Evolutionary conservation across 2,797 vertebrate genomes (phyloP).

Genomic region (Brotula barbata): DNA sequence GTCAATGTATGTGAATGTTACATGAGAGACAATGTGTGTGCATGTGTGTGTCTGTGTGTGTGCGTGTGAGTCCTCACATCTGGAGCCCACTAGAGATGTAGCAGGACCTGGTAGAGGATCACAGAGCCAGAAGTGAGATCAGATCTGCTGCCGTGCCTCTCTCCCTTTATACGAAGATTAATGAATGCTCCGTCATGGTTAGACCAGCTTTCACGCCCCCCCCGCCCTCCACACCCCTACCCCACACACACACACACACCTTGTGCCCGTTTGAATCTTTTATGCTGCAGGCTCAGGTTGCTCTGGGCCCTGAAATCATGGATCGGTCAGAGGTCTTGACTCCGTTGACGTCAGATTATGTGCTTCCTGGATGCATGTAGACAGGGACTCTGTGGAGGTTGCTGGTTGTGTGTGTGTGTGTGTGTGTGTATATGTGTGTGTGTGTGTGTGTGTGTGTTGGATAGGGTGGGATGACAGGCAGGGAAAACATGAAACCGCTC

Average conservation of each 20-base stretch:
- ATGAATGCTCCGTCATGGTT: conserved; percentile 60
- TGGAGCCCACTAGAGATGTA: conserved; percentile 52
- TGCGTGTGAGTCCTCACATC: conserved; percentile 57
- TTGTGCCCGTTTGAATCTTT: conserved; percentile 42
- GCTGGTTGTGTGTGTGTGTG: background rate
- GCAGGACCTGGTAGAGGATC: conserved; percentile 51
- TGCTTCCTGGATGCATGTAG: conserved; percentile 41
- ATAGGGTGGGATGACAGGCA: too few relatives aligned
- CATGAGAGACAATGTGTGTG: conserved; percentile 12
- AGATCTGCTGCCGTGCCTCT: conserved; percentile 35
- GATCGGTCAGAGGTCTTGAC: conserved; percentile 59
- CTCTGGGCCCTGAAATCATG: conserved; percentile 41
- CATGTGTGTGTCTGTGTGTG: background rate
- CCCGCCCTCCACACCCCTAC: too few relatives aligned
- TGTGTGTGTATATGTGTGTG: too few relatives aligned
- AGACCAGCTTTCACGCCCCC: conserved; percentile 55
- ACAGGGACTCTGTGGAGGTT: conserved; percentile 19
- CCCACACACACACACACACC: too few relatives aligned
- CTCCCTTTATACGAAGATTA: conserved; percentile 66
- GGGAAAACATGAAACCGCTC: too few relatives aligned
- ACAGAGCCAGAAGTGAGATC: conserved; percentile 46
- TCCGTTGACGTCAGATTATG: conserved; percentile 57
- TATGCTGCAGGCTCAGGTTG: conserved; percentile 53
- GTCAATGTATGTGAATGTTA: conserved; percentile 10
- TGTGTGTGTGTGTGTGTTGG: too few relatives aligned